phyloP scores from a whole-genome alignment of 2,888 invertebrate genomes.

The Amorpha juglandis region DNA sequence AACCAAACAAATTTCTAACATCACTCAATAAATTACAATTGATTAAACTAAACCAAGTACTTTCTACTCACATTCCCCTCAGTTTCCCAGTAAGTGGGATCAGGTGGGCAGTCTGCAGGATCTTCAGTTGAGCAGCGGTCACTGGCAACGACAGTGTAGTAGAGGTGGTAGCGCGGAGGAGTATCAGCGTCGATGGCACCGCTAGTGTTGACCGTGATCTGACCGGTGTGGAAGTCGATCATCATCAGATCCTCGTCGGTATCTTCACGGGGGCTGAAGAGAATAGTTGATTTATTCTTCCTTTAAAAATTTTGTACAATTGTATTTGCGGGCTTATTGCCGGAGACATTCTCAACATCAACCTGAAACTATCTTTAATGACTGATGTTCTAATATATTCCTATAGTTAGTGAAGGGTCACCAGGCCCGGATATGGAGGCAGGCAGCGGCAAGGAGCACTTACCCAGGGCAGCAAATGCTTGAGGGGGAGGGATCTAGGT shows the following conservation, averaged over 20 bases:
- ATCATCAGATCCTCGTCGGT: constrained; percentile 74
- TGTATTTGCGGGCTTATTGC: too few species aligned
- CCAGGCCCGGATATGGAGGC: too few species aligned
- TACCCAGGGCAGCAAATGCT: too few species aligned
- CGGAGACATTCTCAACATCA: too few species aligned
- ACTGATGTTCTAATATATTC: too few species aligned
- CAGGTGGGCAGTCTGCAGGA: constrained; percentile 59
- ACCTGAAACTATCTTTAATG: too few species aligned
- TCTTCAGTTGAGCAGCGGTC: constrained; percentile 71
- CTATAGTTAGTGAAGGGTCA: too few species aligned
- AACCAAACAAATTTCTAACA: too few species aligned
- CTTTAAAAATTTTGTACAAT: neutral
- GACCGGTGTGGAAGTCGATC: constrained; percentile 80
- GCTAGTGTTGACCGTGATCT: constrained; percentile 73
- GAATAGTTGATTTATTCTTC: neutral
- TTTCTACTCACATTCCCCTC: constrained; percentile 65
- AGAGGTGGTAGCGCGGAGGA: constrained; percentile 71
- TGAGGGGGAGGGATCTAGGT: too few species aligned
- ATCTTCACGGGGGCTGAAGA: constrained; percentile 65
- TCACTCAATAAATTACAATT: neutral
- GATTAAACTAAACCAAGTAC: neutral
- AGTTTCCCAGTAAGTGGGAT: constrained; percentile 57
- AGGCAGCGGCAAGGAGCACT: too few species aligned
- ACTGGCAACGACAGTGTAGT: constrained; percentile 82
- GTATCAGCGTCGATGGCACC: constrained; percentile 83